These are phyloP conservation scores for Caenorhabditis elegans DNA, from an alignment of 1,140 invertebrate genomes.

Conservation along the genomic window DNA sequence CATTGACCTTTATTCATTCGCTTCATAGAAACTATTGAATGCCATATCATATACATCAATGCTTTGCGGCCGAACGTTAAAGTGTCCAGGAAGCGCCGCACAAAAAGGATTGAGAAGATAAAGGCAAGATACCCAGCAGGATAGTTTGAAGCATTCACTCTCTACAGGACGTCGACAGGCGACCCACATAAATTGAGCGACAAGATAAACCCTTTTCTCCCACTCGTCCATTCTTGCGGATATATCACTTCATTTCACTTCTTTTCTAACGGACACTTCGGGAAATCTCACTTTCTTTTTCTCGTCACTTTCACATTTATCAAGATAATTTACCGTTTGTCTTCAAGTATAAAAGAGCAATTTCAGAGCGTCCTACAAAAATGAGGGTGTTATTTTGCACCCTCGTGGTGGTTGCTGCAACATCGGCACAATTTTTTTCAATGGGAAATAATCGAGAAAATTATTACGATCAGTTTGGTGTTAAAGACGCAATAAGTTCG, in stretches of 20 bases:
- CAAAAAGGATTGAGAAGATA: conserved; percentile 23
- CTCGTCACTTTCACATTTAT: conserved; percentile 25
- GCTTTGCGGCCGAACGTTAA: background rate
- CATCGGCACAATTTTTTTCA: background rate
- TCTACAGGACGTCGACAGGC: conserved; percentile 10
- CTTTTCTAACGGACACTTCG: conserved; percentile 2
- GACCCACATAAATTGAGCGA: conserved; percentile 4
- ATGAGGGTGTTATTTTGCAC: conserved; percentile 21
- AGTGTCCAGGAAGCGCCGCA: background rate
- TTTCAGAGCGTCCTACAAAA: background rate
- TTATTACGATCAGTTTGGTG: conserved; percentile 5
- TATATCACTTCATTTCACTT: conserved; percentile 32
- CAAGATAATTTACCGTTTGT: conserved; percentile 6
- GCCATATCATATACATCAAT: conserved; percentile 6
- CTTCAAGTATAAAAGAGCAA: background rate
- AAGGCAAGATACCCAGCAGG: conserved; percentile 23
- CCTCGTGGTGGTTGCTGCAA: background rate
- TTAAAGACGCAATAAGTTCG: conserved; percentile 8
- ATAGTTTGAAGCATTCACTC: conserved; percentile 16
- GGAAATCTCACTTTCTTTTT: conserved; percentile 16
- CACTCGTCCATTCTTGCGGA: conserved; percentile 29
- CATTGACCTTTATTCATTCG: conserved; percentile 4
- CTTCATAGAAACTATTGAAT: conserved; percentile 15
- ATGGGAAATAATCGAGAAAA: background rate
- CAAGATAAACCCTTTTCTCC: conserved; percentile 20